Percentiles rank a stretch among this genome's conserved stretches.
Conservation (phyloP, 1,140 invertebrate species). For the Drosophila biarmipes region DNA sequence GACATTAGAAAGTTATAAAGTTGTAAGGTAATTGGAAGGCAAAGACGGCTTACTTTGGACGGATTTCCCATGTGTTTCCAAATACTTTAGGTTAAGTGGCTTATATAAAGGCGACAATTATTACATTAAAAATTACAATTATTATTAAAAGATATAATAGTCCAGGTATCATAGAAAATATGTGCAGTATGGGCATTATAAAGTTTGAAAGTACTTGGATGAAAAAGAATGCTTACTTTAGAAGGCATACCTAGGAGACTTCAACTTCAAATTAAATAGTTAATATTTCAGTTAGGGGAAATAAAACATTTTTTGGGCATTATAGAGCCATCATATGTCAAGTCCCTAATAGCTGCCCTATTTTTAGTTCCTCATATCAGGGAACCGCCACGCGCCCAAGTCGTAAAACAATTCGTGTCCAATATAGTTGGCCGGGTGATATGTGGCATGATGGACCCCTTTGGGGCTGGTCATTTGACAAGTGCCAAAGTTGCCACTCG, state of each 20-base stretch:
- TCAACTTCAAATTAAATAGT: conserved; percentile 29
- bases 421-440: conserved; percentile 32
- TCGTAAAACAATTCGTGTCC: conserved; percentile 58
- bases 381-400: conserved; percentile 40
- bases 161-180: too few species aligned
- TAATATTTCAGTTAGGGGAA: conserved; percentile 29
- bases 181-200: conserved; percentile 20
- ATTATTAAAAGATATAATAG: too few species aligned
- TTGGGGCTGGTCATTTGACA: conserved; percentile 63
- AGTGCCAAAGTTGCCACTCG: conserved; percentile 66
- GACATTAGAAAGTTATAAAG: conserved; percentile 28
- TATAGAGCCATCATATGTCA: conserved; percentile 38
- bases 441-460: conserved; percentile 22
- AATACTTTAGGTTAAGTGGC: background rate
- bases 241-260: background rate
- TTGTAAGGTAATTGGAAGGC: background rate
- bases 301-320: conserved; percentile 19
- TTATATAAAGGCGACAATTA: too few species aligned
- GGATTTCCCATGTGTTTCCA: background rate
- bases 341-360: background rate
- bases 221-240: background rate
- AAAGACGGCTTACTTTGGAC: background rate
- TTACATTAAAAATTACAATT: too few species aligned
- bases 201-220: background rate
- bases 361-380: conserved; percentile 10